phyloP scores from a whole-genome alignment of 2,888 invertebrate species.

The Harmothoe impar region DNA sequence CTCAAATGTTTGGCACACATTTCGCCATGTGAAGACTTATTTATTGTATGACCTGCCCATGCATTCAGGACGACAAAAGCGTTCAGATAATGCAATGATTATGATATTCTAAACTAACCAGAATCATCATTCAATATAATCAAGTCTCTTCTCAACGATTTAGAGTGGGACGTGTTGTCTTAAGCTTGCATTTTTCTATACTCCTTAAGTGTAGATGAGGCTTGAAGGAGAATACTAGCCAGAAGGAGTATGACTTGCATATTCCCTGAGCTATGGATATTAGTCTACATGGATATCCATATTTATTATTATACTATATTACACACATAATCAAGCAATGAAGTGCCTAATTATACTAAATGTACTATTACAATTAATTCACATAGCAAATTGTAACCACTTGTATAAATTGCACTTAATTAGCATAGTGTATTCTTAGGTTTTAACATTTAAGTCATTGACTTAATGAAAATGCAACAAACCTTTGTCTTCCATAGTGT shows the following conservation, averaged over 20 bases:
- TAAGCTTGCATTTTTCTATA: not conserved
- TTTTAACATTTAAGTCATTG: conserved; percentile 1
- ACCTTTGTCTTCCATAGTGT: conserved; percentile 31
- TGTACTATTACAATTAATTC: not conserved
- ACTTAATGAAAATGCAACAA: conserved; percentile 33
- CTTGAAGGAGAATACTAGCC: conserved; percentile 12
- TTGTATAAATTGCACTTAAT: conserved; percentile 41
- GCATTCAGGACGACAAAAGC: not conserved
- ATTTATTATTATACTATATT: conserved; percentile 22
- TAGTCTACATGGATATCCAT: not conserved
- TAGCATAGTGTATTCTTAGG: not conserved
- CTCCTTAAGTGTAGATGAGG: not conserved
- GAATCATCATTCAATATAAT: not conserved
- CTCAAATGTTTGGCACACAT: not conserved
- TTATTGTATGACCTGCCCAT: conserved; percentile 22
- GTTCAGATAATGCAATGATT: conserved; percentile 19
- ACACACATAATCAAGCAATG: not conserved
- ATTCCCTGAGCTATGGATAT: not conserved
- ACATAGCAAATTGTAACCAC: not conserved
- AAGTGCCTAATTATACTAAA: not conserved
- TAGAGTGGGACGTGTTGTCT: conserved; percentile 11
- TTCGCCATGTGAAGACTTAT: conserved; percentile 17
- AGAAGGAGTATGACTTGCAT: not conserved
- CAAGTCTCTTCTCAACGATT: conserved; percentile 13
- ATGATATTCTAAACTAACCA: not conserved